Conservation (phyloP, 2,113 vertebrate species). For the Rhipidura dahli region DNA sequence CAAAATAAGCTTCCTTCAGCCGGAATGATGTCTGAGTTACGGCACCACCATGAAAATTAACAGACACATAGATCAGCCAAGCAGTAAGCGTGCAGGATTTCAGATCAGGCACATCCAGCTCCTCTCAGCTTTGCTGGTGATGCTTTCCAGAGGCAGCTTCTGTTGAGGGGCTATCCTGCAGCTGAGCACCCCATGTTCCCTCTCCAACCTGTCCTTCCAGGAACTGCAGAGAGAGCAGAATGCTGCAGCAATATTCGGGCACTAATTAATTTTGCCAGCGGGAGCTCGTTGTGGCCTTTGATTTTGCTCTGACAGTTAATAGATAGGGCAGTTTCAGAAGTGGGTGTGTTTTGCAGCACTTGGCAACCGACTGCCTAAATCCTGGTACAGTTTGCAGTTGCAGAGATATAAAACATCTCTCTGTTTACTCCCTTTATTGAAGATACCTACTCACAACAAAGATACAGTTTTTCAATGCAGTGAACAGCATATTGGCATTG, state of each 20-base stretch:
- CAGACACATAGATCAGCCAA: background rate
- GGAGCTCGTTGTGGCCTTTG: background rate
- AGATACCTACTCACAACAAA: background rate
- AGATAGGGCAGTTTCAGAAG: background rate
- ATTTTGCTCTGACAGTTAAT: background rate
- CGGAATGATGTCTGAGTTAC: background rate
- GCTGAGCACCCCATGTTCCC: background rate
- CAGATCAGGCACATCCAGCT: background rate
- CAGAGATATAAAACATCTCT: background rate
- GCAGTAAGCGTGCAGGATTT: background rate
- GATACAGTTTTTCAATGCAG: background rate
- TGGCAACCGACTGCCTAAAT: background rate
- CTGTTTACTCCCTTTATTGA: background rate
- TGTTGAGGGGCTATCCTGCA: background rate
- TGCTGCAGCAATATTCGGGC: background rate
- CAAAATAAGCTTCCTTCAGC: background rate
- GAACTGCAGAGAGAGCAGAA: background rate
- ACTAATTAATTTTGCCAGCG: background rate
- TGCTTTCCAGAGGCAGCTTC: background rate
- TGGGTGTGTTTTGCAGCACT: background rate
- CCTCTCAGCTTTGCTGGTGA: background rate
- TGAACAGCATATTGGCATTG: background rate
- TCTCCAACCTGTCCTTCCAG: background rate
- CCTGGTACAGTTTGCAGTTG: background rate
- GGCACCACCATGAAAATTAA: background rate